These are phyloP conservation scores for Orthonychiurus folsomi DNA, from an alignment of 2,888 invertebrate species.

Conservation along the genomic window DNA sequence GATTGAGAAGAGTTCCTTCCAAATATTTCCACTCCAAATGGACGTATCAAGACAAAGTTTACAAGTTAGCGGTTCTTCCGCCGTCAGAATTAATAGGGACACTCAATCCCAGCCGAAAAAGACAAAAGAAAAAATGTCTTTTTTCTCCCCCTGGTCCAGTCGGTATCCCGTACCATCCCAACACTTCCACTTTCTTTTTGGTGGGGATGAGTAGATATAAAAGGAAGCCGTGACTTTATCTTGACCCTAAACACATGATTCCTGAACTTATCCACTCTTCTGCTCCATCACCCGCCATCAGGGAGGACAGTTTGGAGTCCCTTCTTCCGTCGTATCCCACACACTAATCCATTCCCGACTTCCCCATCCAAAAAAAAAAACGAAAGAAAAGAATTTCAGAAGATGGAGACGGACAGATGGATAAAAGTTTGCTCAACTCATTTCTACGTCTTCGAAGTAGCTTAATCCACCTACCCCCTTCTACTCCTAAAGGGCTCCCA, in stretches of 20 bases:
- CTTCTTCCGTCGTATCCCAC: neutral
- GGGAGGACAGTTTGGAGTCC: neutral
- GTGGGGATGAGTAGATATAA: too few relatives aligned
- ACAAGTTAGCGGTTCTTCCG: too few relatives aligned
- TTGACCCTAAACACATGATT: constrained; percentile 1
- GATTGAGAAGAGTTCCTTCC: too few relatives aligned
- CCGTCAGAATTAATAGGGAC: neutral
- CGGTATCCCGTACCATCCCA: too few relatives aligned
- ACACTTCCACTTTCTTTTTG: too few relatives aligned
- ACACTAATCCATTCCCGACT: neutral
- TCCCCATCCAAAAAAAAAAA: too few relatives aligned
- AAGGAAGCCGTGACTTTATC: neutral
- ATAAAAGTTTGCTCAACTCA: neutral
- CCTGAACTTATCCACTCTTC: neutral
- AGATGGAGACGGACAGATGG: too few relatives aligned
- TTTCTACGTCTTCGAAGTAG: neutral
- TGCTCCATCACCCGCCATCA: neutral
- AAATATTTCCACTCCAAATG: too few relatives aligned
- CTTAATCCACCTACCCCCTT: neutral
- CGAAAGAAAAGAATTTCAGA: too few relatives aligned
- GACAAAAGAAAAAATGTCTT: neutral
- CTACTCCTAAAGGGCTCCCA: neutral
- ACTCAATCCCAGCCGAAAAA: neutral
- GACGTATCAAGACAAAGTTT: too few relatives aligned
- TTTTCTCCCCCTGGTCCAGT: too few relatives aligned